Evolutionary conservation across 2,888 invertebrate species (phyloP), one percentile per base, ranked within the genome.

Genomic region (Spialia ferax): DNA sequence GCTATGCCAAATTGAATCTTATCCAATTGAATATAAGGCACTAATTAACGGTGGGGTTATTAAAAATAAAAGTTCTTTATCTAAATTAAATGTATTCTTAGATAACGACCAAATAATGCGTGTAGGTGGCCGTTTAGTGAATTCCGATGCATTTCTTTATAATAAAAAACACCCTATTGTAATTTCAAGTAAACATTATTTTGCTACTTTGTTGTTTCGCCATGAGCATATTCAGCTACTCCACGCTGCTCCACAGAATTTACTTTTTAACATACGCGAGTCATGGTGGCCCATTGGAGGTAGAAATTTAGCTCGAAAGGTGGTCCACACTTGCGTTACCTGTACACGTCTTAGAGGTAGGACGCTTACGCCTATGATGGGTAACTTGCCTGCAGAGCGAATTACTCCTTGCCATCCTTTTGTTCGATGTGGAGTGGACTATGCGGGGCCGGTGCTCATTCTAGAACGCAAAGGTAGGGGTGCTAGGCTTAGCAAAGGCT

Each of bases 211-310:
- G 8, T 35, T 57, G 20, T 57, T 63, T 22, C 55, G 38, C 26
- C 55, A 63, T 42, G 63, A 63, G 55, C 63, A 63, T 42, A 15
- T 38, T 50, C 63, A 42, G n/a, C 8, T 63, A 8, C 45, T 63
- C 6, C 78, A 77, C 35, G 75, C 74, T 1, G 75, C 74, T 1
- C 71, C 75, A 7, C 74, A 76, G 23, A n/a, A 71, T 38, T 45
- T 75, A 50, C 48, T 78, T 6, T 64, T 70, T 0, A 59, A 68
- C 0, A 70, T 77, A 23, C 66, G 73, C 1, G 73, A 77, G 22
- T 13, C 20, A 0, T 73, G 72, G 32, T 78, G 77, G 77, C 76
- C 76, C 5, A 70, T 77, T 18, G 64, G 73, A 4, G 78, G 77
- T 22, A 68, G 73, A 1, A 69, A 68, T 7, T 59, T 74, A 42